Evolutionary conservation across 2,888 invertebrate genomes (phyloP).

Genomic region (Therioaphis trifolii): DNA sequence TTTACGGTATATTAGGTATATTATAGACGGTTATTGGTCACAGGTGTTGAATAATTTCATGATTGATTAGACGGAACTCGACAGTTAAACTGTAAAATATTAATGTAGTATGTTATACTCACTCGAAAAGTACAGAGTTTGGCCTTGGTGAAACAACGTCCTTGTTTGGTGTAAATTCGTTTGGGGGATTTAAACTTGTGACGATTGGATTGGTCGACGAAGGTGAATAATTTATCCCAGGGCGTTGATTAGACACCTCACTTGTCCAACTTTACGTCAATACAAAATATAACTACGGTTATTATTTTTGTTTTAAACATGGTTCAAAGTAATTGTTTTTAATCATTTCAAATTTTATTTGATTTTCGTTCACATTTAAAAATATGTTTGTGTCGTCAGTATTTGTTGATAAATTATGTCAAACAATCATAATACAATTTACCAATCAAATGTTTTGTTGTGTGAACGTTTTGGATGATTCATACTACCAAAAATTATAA

Average conservation of each 20-base stretch:
- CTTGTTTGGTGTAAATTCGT: conserved; percentile 26
- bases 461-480: too few species aligned
- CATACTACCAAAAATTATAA: too few species aligned
- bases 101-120: conserved; percentile 9
- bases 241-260: conserved; percentile 16
- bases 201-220: background rate
- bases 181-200: conserved; percentile 28
- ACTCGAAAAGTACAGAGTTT: conserved; percentile 41
- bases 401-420: too few species aligned
- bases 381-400: too few species aligned
- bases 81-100: conserved; percentile 18
- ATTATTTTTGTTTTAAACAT: background rate
- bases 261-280: conserved; percentile 36
- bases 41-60: too few species aligned
- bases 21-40: too few species aligned
- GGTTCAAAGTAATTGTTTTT: too few species aligned
- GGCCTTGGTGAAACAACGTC: conserved; percentile 35
- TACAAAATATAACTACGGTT: background rate
- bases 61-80: conserved; percentile 5
- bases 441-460: too few species aligned
- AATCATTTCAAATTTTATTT: too few species aligned
- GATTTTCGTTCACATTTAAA: too few species aligned
- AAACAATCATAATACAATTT: too few species aligned
- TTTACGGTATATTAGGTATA: too few species aligned
- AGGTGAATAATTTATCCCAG: background rate